Evolutionary conservation across 2,797 vertebrate genomes (phyloP).

Genomic region (Ispidina lecontei): DNA sequence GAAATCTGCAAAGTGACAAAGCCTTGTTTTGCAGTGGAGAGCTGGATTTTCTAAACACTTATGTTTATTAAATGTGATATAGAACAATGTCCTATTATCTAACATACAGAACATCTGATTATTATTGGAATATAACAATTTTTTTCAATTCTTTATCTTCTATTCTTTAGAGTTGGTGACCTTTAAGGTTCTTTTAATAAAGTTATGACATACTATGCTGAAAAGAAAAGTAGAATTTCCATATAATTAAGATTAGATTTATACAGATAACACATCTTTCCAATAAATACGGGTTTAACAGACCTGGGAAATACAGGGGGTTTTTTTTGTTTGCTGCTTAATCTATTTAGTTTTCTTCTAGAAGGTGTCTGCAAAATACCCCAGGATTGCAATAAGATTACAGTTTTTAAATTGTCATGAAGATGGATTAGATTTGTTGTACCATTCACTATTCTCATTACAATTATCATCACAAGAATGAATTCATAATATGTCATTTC

Average conservation of each 20-base stretch:
- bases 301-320: background rate
- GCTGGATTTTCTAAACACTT: background rate
- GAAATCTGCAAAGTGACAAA: background rate
- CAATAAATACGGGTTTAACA: background rate
- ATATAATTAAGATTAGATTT: background rate
- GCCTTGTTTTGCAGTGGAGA: background rate
- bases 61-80: background rate
- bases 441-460: constrained; percentile 64
- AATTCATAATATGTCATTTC: constrained; percentile 68
- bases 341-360: background rate
- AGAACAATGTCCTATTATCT: background rate
- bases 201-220: background rate
- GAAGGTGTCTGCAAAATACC: constrained; percentile 32
- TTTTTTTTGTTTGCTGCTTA: background rate
- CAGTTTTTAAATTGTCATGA: constrained; percentile 47
- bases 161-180: background rate
- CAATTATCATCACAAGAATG: constrained; percentile 68
- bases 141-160: background rate
- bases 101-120: background rate
- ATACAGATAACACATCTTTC: background rate
- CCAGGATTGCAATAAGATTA: constrained; percentile 28
- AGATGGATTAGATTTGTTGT: constrained; percentile 70
- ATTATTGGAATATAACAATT: constrained; percentile 19
- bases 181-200: constrained; percentile 1
- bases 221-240: background rate